Evolutionary conservation across 2,888 invertebrate species (phyloP).

Genomic region (Andrena marginata): DNA sequence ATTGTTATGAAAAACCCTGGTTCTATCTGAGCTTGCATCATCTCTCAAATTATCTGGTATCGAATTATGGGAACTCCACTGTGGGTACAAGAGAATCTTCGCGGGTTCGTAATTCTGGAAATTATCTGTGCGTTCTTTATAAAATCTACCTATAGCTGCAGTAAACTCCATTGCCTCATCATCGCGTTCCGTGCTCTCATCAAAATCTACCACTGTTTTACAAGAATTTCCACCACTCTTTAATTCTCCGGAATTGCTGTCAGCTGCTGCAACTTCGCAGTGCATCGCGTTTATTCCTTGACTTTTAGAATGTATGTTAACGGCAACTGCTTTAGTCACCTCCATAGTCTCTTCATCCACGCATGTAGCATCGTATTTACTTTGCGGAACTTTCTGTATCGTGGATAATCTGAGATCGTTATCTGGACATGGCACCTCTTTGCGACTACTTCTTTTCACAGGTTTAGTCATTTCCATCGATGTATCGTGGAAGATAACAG

Average conservation of each 20-base stretch:
- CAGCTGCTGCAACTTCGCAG: not conserved
- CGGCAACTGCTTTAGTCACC: conserved; percentile 21
- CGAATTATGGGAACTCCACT: not conserved
- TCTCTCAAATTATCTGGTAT: not conserved
- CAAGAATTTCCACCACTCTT: not conserved
- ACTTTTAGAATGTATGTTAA: conserved; percentile 1
- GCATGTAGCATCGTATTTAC: not conserved
- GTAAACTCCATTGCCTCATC: conserved; percentile 33
- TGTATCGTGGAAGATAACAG: conserved; percentile 1
- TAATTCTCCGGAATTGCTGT: not conserved
- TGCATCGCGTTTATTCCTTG: not conserved
- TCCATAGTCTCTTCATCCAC: conserved; percentile 38
- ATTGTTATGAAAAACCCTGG: conserved; percentile 24
- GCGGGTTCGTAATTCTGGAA: not conserved
- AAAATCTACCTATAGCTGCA: conserved; percentile 3
- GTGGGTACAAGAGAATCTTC: not conserved
- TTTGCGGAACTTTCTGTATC: not conserved
- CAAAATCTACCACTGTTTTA: not conserved
- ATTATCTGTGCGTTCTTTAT: not conserved
- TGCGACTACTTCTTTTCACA: not conserved
- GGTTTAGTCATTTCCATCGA: conserved; percentile 63
- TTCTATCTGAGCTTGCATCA: not conserved
- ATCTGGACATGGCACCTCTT: not conserved
- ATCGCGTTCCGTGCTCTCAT: conserved; percentile 1
- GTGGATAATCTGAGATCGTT: not conserved